phyloP scores from a whole-genome alignment of 2,888 invertebrate genomes.

The Fissipunctia ypsillon region DNA sequence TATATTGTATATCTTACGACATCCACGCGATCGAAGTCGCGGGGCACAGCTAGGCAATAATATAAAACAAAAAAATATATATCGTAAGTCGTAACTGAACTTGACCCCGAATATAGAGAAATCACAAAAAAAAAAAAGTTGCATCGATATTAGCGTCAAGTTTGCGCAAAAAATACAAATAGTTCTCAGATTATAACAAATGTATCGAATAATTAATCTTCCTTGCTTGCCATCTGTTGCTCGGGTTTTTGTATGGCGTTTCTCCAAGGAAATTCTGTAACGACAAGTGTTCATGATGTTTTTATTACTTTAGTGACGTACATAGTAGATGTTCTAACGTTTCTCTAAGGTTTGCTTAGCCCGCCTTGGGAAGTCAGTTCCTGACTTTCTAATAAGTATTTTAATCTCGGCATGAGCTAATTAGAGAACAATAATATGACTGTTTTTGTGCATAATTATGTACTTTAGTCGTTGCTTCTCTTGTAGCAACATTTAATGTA shows the following conservation, averaged over 20 bases:
- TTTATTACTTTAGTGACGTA: slow-evolving; percentile 1
- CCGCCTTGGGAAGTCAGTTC: neutral
- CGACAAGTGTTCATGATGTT: neutral
- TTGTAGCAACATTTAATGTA: too few species aligned
- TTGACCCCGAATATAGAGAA: neutral
- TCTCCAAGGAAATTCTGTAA: neutral
- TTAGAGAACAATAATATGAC: neutral
- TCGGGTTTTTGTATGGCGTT: neutral
- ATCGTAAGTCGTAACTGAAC: too few species aligned
- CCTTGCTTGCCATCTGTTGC: slow-evolving; percentile 33
- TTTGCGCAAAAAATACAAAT: slow-evolving; percentile 23
- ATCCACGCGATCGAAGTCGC: too few species aligned
- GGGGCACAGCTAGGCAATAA: too few species aligned
- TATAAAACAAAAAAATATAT: neutral
- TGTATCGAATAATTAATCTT: slow-evolving; percentile 37
- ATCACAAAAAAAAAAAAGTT: neutral
- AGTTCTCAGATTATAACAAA: slow-evolving; percentile 17
- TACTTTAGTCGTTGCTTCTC: too few species aligned
- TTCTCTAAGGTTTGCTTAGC: neutral
- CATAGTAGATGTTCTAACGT: neutral
- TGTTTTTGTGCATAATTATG: too few species aligned
- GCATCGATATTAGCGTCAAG: neutral
- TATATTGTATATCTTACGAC: too few species aligned
- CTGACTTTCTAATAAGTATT: neutral
- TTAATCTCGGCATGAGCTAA: neutral